Conservation (phyloP, 2,113 vertebrate genomes). For the Brachionichthys hirsutus region DNA sequence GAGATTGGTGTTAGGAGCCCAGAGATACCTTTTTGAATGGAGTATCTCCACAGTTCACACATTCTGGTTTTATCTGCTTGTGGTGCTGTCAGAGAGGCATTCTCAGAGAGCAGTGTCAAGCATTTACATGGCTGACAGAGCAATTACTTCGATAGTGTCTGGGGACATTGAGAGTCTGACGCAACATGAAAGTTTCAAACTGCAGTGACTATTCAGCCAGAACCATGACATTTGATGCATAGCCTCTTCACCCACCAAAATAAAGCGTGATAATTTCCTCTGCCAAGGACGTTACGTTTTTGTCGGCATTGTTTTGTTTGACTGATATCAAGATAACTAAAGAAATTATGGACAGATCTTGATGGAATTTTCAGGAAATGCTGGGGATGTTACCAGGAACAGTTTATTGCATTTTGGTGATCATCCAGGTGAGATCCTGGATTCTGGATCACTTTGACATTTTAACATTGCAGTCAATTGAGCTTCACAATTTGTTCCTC, state of each 20-base stretch:
- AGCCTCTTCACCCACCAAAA: conserved; percentile 4
- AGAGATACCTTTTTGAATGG: conserved; percentile 42
- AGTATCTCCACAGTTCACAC: conserved; percentile 18
- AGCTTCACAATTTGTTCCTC: too few relatives aligned
- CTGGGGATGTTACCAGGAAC: too few relatives aligned
- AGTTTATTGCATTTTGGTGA: too few relatives aligned
- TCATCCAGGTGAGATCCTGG: too few relatives aligned
- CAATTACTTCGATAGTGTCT: conserved; percentile 4
- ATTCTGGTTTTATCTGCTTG: background rate
- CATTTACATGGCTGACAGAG: conserved; percentile 31
- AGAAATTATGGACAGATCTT: too few relatives aligned
- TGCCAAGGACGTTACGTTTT: too few relatives aligned
- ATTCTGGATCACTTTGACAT: too few relatives aligned
- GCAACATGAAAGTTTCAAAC: background rate
- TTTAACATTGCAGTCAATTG: too few relatives aligned
- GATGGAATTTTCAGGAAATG: too few relatives aligned
- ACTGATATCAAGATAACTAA: too few relatives aligned
- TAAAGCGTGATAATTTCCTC: background rate
- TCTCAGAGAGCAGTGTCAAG: conserved; percentile 27
- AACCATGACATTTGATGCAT: background rate
- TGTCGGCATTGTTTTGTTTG: too few relatives aligned
- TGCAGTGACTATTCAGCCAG: conserved; percentile 4
- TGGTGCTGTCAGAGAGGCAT: conserved; percentile 13
- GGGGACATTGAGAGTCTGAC: conserved; percentile 1
- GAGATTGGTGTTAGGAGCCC: conserved; percentile 49